phyloP scores from a whole-genome alignment of 2,797 vertebrate genomes.

The Dermochelys coriacea region DNA sequence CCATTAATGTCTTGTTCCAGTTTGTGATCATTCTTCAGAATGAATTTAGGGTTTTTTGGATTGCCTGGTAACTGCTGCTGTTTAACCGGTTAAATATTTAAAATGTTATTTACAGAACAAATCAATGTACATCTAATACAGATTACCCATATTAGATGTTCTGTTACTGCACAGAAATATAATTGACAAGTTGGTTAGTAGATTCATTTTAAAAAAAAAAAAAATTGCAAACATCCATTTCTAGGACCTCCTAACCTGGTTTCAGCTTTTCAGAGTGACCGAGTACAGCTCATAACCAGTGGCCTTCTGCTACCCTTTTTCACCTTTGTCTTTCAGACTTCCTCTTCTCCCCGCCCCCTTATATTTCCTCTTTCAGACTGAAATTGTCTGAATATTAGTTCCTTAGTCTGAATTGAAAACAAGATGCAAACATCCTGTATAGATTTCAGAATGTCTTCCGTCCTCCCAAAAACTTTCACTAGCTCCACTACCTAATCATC shows the following conservation, averaged over 20 bases:
- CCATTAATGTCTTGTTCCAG: conserved; percentile 69
- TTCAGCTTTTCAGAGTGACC: not conserved
- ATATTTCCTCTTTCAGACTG: not conserved
- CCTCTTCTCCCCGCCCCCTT: not conserved
- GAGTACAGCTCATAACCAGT: fast-evolving
- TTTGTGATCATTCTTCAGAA: conserved; percentile 59
- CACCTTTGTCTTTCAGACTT: not conserved
- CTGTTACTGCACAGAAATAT: not conserved
- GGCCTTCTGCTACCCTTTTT: not conserved
- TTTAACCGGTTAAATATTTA: not conserved
- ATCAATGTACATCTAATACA: not conserved
- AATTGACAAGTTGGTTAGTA: not conserved
- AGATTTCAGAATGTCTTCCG: not conserved
- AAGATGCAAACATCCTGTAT: not conserved
- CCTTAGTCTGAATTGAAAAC: not conserved
- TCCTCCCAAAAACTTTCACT: not conserved
- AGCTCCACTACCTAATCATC: not conserved
- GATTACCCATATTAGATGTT: not conserved
- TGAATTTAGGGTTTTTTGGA: not conserved
- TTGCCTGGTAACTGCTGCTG: not conserved
- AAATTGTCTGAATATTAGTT: not conserved
- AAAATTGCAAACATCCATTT: not conserved
- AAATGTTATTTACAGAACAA: not conserved
- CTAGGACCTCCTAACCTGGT: not conserved
- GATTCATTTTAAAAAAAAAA: not conserved